Conservation (phyloP, 2,888 invertebrate species). For the Heliconius sara region DNA sequence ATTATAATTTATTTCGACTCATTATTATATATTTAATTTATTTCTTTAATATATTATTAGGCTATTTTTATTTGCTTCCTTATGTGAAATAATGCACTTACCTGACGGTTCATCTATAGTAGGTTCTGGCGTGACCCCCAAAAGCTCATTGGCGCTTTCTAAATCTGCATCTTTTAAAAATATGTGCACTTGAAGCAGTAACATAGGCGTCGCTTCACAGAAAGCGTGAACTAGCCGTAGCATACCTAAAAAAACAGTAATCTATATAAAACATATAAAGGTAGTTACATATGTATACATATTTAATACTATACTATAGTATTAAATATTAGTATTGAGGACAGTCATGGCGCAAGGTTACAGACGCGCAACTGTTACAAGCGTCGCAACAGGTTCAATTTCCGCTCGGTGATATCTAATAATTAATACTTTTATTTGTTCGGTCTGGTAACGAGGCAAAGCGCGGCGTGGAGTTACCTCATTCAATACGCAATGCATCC, state of each 20-base stretch:
- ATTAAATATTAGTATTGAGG: neutral
- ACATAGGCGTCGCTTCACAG: conserved; percentile 94
- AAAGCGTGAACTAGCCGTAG: conserved; percentile 93
- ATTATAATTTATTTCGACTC: too few species aligned
- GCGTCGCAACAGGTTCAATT: neutral
- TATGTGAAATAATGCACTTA: conserved; percentile 39
- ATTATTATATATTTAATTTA: too few species aligned
- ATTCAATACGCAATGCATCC: too few species aligned
- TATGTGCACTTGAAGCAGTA: conserved; percentile 91
- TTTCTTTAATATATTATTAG: too few species aligned
- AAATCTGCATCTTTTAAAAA: conserved; percentile 79
- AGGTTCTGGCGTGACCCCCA: conserved; percentile 62
- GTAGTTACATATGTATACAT: too few species aligned
- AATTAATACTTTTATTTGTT: neutral
- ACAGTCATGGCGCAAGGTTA: neutral
- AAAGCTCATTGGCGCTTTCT: conserved; percentile 61
- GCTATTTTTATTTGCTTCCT: too few species aligned
- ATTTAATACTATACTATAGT: too few species aligned
- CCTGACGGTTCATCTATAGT: conserved; percentile 73
- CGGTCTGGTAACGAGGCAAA: too few species aligned
- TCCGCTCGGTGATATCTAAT: neutral
- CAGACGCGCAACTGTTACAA: neutral
- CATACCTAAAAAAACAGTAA: conserved; percentile 78
- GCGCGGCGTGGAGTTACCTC: too few species aligned
- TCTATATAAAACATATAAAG: neutral